Conservation (phyloP, 2,797 vertebrate species). For the Rhinatrema bivittatum region DNA sequence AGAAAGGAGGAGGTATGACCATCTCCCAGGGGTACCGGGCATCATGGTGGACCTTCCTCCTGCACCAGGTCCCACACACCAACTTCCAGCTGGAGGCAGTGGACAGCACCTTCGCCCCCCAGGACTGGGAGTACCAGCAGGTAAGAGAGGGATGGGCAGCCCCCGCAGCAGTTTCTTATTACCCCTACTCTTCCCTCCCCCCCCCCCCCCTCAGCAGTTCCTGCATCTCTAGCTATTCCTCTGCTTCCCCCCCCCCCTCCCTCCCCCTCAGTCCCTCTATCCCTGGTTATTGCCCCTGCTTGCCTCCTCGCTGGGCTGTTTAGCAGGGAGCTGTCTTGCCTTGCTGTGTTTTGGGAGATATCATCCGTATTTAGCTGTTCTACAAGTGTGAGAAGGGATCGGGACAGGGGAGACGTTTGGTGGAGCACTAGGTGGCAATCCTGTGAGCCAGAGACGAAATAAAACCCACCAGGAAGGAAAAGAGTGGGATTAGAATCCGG, state of each 20-base stretch:
- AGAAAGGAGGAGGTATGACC: constrained; percentile 37
- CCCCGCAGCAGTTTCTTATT: no score
- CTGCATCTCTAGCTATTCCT: not conserved
- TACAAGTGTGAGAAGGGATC: not conserved
- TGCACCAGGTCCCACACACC: constrained; percentile 51
- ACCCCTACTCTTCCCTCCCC: no score
- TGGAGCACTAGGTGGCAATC: not conserved
- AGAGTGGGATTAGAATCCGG: no score
- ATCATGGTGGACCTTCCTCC: constrained; percentile 48
- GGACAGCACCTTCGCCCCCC: constrained; percentile 44
- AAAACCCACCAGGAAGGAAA: no score
- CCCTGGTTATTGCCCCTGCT: constrained; percentile 63
- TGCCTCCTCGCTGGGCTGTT: no score
- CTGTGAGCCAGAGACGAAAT: not conserved
- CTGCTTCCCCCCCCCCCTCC: not conserved
- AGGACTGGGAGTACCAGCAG: constrained; percentile 52
- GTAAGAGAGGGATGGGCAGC: no score
- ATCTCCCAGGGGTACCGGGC: constrained; percentile 47
- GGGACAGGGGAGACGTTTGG: not conserved
- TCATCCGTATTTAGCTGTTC: no score
- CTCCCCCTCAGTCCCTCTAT: constrained; percentile 27
- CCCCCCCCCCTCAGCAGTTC: not conserved
- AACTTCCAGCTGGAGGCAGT: constrained; percentile 54
- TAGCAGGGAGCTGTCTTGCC: no score
- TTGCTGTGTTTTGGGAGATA: no score